Evolutionary conservation across 2,797 vertebrate species (phyloP), one percentile per base, ranked within the genome.

Genomic region (Phrynocephalus guinanensis): DNA sequence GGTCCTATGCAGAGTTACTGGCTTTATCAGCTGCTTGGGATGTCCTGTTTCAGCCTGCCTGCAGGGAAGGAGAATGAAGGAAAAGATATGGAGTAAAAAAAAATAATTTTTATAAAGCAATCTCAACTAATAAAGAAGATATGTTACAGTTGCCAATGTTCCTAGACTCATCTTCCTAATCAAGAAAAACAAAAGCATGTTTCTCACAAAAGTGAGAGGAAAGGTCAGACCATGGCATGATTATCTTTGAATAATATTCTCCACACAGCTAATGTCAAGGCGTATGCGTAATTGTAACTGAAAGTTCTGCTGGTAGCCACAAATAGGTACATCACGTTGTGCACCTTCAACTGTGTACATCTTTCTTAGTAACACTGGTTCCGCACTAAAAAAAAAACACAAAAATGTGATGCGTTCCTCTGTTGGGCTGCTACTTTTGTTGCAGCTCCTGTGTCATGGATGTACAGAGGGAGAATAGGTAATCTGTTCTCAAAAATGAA

Each of bases 91-190:
- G 24, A 92, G 10, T 66, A 77, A 92, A 89, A 92, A 91, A 93
- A 94, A 90, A 1, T 18, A 81, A 15, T 66, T 50, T 85, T 93
- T n/a, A 84, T 70, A 20, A 4, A 7, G 84, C 87, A 89, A 91
- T 91, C 38, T 89, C 73, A 50, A 72, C 86, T 84, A 93, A 79
- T 26, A 71, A 82, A 77, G 86, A 83, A 92, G 83, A 90, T 48
- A 82, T 44, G 79, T 75, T 88, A 24, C 78, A 63, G 84, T 78
- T 30, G 73, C 88, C 76, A 93, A 78, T 16, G 24, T 28, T 28
- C 38, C 85, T 70, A 88, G 91, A 92, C 82, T 83, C 79, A 93
- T 87, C 92, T 92, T 93, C 87, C 92, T 93, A 91, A 92, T 84
- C 63, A 0, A 0, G 30, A 87, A 85, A 88, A 73, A 91, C 76